These are phyloP conservation scores for Lepidothrix coronata DNA, from an alignment of 2,113 vertebrate genomes.

Conservation along the genomic window DNA sequence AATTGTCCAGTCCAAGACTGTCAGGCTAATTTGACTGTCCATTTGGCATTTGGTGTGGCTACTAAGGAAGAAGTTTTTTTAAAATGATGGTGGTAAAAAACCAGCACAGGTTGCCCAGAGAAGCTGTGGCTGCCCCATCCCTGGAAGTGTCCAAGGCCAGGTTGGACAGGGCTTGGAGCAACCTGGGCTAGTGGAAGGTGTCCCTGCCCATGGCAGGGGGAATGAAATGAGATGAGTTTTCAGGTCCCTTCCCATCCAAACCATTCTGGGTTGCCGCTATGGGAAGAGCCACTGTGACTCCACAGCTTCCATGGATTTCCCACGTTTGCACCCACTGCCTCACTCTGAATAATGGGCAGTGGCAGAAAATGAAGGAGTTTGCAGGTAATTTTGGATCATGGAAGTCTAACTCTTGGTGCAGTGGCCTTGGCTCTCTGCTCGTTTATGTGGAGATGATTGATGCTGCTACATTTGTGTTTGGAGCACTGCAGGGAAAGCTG, in stretches of 20 bases:
- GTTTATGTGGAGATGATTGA: not conserved
- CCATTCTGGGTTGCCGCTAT: fast-evolving
- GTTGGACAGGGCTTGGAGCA: not conserved
- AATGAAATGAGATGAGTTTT: not conserved
- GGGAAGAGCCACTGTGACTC: fast-evolving
- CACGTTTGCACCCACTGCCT: not conserved
- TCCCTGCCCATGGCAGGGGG: not conserved
- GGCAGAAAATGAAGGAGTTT: not conserved
- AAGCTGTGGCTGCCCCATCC: not conserved
- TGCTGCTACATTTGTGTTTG: not conserved
- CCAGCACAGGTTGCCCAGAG: not conserved
- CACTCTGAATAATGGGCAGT: not conserved
- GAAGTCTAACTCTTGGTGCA: not conserved
- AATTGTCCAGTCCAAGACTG: not conserved
- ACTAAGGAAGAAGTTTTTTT: not conserved
- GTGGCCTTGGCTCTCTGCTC: not conserved
- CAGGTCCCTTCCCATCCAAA: not conserved
- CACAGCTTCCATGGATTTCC: not conserved
- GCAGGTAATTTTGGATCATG: not conserved
- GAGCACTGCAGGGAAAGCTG: not conserved
- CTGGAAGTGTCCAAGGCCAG: not conserved
- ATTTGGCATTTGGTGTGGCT: not conserved
- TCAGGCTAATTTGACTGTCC: not conserved
- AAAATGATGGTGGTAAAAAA: not conserved
- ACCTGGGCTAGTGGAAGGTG: not conserved